Base-by-base conservation (phyloP, 2,113 vertebrate genomes). In the Platycercus adscitus region DNA sequence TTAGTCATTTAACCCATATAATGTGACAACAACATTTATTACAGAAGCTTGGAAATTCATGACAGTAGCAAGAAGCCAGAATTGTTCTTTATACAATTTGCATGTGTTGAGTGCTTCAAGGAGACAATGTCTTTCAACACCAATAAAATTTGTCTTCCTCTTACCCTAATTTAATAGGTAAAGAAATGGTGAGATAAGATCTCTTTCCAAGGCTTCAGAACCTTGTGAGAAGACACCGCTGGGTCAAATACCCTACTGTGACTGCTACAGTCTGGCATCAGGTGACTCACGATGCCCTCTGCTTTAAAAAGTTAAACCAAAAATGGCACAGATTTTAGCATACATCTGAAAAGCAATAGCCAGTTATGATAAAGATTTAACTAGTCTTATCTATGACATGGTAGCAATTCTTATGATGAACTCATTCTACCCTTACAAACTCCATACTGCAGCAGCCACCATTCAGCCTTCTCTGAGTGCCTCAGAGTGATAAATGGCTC, bases 21-120 rank as follows among this genome's bases (percentile, higher is more conserved):
- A 91, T 61, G 44, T 94, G 97, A 97, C 97, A 98, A 96, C 93
- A 96, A 87, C 91, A 97, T 95, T 95, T 96, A 88, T 97, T 96
- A 85, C 61, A 69, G 80, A 76, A 93, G 68, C 92, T 77, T 17
- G 29, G 83, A 95, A 89, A 93, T 84, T 78, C 46, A 4, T 41
- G 82, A 70, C 86, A 83, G 93, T 28, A 91, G 90, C 79, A 98
- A 94, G 92, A 94, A 96, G 89, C 93, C 92, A 87, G 71, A 97
- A 89, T 86, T 73, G 28, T 83, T 96, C 77, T 91, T 93, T 79
- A 65, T 55, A 80, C 26, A 68, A 93, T 78, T 93, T 89, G 55
- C 66, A 81, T 89, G 63, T 91, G 78, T 95, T 86, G 71, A 69
- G n/a, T 19, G 44, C 86, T 95, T 95, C 76, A 88, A 96, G 87